Base-by-base conservation (phyloP, 2,113 vertebrate species). In the Riparia riparia region DNA sequence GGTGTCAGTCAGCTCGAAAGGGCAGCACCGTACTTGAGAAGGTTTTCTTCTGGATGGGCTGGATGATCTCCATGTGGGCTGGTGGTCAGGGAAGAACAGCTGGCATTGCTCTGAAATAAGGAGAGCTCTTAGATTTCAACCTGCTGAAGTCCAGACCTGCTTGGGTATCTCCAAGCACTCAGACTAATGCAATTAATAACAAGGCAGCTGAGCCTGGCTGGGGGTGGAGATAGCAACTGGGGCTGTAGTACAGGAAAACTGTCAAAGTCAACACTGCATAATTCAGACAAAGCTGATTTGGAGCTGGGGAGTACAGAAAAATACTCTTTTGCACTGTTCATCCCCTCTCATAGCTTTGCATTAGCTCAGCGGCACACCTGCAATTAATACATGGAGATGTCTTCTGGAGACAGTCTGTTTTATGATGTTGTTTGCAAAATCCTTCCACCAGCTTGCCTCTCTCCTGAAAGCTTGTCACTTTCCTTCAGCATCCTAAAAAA, bases 381-480 rank as follows among this genome's bases (percentile, higher is more conserved):
- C 90, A 94, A 84, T 97, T 95, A 97, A 95, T 83, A 93, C 73
- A 91, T 58, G 49, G 87, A 90, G 94, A 79, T 74, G 49, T 66
- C 51, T 92, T 85, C 74, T 83, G 84, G 31, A 95, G 51, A 50
- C 41, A 68, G 34, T 47, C 65, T 39, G 42, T 26, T 96, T 96
- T 93, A 79, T 41, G 44, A 66, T 72, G 79, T 65, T 96, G 82
- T 78, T 94, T 89, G 39, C 61, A 87, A 51, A 86, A 93, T 90
- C 57, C 69, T 85, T 97, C 92, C 68, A 72, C 76, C 68, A 80
- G 57, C 76, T 68, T 83, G 71, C 49, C 69, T 91, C 78, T 93
- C 80, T 92, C 91, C 76, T 97, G 94, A 91, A 87, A 97, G 86
- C 73, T 57, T 96, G 76, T 95, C 93, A 94, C 64, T 97, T 97